A percentile compares a stretch with the other conserved stretches of the same genome.
phyloP scores from a whole-genome alignment of 2,113 vertebrate species.

The Callithrix jacchus region DNA sequence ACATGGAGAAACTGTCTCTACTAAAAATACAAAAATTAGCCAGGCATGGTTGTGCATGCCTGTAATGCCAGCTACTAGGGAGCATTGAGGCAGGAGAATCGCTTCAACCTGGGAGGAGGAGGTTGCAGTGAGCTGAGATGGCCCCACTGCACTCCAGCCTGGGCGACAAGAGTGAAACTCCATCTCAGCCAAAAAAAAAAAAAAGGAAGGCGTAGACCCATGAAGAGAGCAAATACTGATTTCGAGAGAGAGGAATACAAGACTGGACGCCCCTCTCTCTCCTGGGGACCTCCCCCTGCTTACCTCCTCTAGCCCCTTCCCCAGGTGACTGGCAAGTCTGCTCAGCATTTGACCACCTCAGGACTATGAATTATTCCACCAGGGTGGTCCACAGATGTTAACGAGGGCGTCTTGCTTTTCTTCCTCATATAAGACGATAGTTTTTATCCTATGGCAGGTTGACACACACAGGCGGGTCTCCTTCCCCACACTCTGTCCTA shows the following conservation, averaged over 20 bases:
- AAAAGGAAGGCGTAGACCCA: not conserved
- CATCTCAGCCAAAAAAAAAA: too few species aligned
- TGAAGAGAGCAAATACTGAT: not conserved
- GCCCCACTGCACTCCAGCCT: too few species aligned
- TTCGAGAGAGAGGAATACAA: not conserved
- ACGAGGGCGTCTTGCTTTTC: not conserved
- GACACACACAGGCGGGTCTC: not conserved
- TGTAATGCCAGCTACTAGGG: too few species aligned
- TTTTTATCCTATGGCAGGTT: too few species aligned
- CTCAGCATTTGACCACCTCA: not conserved
- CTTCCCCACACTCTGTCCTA: not conserved
- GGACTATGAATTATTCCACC: not conserved
- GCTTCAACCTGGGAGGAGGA: too few species aligned
- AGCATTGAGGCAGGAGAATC: too few species aligned
- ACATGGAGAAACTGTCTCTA: too few species aligned
- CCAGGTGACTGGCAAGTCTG: not conserved
- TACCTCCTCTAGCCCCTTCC: not conserved
- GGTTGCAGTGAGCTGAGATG: too few species aligned
- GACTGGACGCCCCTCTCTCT: too few species aligned
- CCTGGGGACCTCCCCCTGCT: not conserved
- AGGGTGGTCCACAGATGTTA: not conserved
- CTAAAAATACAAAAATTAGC: too few species aligned
- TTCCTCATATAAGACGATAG: accelerated
- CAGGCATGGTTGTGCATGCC: too few species aligned
- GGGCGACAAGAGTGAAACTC: too few species aligned